Base-by-base conservation (phyloP, 2,888 invertebrate genomes). In the Cecidostiba fungosa region DNA sequence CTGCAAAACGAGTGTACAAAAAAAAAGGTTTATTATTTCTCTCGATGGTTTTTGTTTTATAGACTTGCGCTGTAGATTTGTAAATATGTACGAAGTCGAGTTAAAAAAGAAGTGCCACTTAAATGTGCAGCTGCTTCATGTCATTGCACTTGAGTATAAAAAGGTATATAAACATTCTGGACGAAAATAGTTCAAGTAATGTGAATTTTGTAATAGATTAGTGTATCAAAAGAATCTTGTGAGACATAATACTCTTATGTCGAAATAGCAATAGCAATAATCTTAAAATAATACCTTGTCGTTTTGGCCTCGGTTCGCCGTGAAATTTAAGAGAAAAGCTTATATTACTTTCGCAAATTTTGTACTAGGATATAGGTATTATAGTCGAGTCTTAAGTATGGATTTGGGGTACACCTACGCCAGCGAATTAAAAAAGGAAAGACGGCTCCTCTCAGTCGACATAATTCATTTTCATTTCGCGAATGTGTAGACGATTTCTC, bases 321-420 rank as follows among this genome's bases (percentile, higher is more conserved):
- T 29, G 32, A 32, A 32, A 69, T 29, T 32, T 19, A 32, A 32
- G 70, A 36, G 70, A 36, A 70, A 70, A 70, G 36, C n/a, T 29
- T 19, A n/a, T 16, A 36, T n/a, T 70, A 70, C 8, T 70, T 70
- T 70, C 36, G 70, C 36, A 70, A 70, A 70, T 70, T 36, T 39
- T 39, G 19, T 29, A 70, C 70, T 29, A 19, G 36, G 70, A 19
- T 69, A 32, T n/a, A n/a, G 8, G 66, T 26, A 26, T 66, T 36
- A 36, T 36, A 70, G 36, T 70, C 5, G 16, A 36, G 36, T 73
- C 16, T 54, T 82, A 74, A 66, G 74, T 82, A 87, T 88, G 87
- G 86, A 89, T 89, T 86, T 87, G 70, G 89, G 89, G 54, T 86
- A 89, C 89, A 76, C 89, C 89, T 83, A 89, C 89, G 85, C 76